phyloP scores from a whole-genome alignment of 2,797 vertebrate genomes.

The Percopsis omiscomaycus region DNA sequence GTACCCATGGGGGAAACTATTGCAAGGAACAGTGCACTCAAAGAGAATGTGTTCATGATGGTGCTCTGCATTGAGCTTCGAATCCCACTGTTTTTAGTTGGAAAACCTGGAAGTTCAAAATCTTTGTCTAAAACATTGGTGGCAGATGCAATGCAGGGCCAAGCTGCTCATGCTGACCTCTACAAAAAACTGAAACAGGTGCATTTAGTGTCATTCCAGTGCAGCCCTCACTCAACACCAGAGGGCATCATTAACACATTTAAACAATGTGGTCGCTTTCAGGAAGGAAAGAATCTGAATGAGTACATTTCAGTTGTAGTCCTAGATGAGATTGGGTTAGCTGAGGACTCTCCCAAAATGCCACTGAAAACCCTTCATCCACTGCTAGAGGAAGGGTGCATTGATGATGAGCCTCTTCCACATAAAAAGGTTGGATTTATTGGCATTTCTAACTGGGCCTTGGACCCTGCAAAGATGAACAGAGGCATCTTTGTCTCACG shows the following conservation, averaged over 20 bases:
- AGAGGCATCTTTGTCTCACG: slow-evolving; percentile 95
- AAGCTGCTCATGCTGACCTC: slow-evolving; percentile 85
- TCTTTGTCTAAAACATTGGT: slow-evolving; percentile 96
- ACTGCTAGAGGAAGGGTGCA: slow-evolving; percentile 93
- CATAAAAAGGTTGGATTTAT: slow-evolving; percentile 97
- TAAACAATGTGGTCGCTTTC: slow-evolving; percentile 93
- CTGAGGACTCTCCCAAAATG: slow-evolving; percentile 97
- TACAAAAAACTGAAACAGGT: slow-evolving; percentile 90
- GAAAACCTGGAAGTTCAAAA: slow-evolving; percentile 97
- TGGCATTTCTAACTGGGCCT: slow-evolving; percentile 97
- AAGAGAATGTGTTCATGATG: slow-evolving; percentile 99
- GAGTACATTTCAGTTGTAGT: slow-evolving; percentile 96
- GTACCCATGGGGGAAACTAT: slow-evolving; percentile 86
- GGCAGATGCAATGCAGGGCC: slow-evolving; percentile 95
- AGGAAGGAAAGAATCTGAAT: slow-evolving; percentile 90
- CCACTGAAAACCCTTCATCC: slow-evolving; percentile 96
- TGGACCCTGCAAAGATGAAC: slow-evolving; percentile 99
- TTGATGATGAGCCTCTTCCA: slow-evolving; percentile 88
- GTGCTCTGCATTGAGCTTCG: slow-evolving; percentile 92
- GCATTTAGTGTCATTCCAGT: slow-evolving; percentile 96
- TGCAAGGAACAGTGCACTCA: slow-evolving; percentile 89
- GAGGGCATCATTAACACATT: slow-evolving; percentile 97
- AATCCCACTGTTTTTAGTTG: slow-evolving; percentile 95
- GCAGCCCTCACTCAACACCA: slow-evolving; percentile 95
- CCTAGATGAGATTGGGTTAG: slow-evolving; percentile 94